Evolutionary conservation across 1,140 invertebrate genomes (phyloP), one percentile per base, ranked within the genome.

Genomic region (Zaprionus davidi): DNA sequence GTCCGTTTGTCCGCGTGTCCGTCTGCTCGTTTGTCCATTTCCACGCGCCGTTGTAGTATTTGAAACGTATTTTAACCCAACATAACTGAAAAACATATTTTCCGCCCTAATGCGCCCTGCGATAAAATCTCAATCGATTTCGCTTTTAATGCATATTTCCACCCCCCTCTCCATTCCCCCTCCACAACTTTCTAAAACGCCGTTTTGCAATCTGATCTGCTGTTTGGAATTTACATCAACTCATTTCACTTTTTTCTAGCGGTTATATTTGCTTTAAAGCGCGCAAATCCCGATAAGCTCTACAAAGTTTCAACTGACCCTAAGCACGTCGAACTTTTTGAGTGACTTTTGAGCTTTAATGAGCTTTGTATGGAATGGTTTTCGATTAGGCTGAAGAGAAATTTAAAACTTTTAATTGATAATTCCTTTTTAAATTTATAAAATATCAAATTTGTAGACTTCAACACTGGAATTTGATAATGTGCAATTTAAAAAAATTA

Each of bases 1-100:
- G 41, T 17, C n/a, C 38, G n/a, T 3, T 3, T n/a, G 38, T n/a
- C 15, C 7, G n/a, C 3, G 11, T 9, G 41, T 17, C 41, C 38
- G n/a, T 11, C 38, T 2, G 38, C 7, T n/a, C n/a, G n/a, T 3
- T 15, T 46, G 41, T 46, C 81, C 76, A 82, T 75, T 83, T 83
- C 65, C 68, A 69, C 83, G 81, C 59, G 76, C 77, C 22, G 46
- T 24, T 51, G 46, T 51, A 20, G 77, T 66, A 66, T 84, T 84
- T 68, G 56, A 60, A 67, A 58, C 24, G 53, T 70, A 70, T 70
- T 70, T 70, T 12, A 53, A 70, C 31, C 58, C 58, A 17, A 66
- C 62, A 72, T 66, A 63, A 44, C 49, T 36, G 24, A 55, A 70
- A 38, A 28, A 34, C n/a, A 70, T 55, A 44, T 57, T 67, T 46